Evolutionary conservation across 2,797 vertebrate species (phyloP), one percentile per base, ranked within the genome.

Genomic region (Denticeps clupeoides): DNA sequence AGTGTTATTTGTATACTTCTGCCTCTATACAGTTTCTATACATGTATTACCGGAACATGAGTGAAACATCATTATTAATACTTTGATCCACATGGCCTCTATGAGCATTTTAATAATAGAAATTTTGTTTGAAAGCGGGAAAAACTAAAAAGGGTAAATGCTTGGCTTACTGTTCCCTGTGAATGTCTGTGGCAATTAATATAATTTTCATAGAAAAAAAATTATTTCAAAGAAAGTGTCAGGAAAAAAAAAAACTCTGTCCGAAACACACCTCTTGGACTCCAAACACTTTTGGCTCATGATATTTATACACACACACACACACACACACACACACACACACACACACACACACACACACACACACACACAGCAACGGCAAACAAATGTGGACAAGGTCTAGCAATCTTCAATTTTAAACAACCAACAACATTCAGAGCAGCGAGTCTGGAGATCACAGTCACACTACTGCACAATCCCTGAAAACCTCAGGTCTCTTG

Each of bases 251-350:
- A 24, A 4, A 55, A 35, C 18, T 46, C 43, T 24, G 15, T 41
- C 29, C 28, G 11, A 41, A 38, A 19, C 35, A 49, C 12, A 31
- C 33, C 22, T 42, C 28, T 22, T 54, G 29, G 52, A 49, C 24
- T 7, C 54, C 11, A 47, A 45, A 26, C 24, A 49, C 6, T 21
- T n/a, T n/a, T n/a, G n/a, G 55, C 35, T 53, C 27, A 21, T 5
- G 38, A 37, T 74, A 72, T 66, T 76, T 70, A 69, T 69, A 33
- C 43, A 27, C 45, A 33, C 23, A 11, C 26, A 24, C 19, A 49
- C 24, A 18, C 37, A 23, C 32, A 52, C 48, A 47, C 33, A 29
- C 48, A 32, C 33, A 42, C 44, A 50, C 15, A n/a, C 9, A 28
- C 24, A 23, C 23, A 23, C 23, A 2, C 23, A 24, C 24, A 25